Conservation (phyloP, 2,113 vertebrate genomes). For the Polyodon spathula region DNA sequence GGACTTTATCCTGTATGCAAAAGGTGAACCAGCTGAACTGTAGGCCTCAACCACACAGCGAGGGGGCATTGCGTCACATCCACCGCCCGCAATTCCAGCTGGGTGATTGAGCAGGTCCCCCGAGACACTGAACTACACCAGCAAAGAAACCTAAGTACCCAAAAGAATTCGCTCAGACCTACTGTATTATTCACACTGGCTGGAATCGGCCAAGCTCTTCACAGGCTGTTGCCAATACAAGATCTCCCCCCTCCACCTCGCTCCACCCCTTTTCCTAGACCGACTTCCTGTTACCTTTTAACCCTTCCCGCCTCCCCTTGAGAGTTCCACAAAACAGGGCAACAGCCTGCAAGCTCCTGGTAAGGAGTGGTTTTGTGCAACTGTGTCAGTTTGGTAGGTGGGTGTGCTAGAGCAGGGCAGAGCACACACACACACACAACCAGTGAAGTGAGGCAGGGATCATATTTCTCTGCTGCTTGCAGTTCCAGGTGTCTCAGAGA, state of each 20-base stretch:
- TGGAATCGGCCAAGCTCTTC: constrained; percentile 50
- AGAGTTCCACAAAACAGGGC: constrained; percentile 33
- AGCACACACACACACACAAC: constrained; percentile 14
- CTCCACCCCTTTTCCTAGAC: too few relatives aligned
- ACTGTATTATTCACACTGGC: constrained; percentile 54
- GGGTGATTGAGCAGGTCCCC: constrained; percentile 18
- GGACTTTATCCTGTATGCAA: constrained; percentile 13
- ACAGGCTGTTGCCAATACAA: constrained; percentile 27
- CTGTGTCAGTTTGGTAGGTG: too few relatives aligned
- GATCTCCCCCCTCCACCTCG: too few relatives aligned
- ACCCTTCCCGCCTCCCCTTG: constrained; percentile 40
- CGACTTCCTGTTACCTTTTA: constrained; percentile 67
- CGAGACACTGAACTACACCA: constrained; percentile 4
- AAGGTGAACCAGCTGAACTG: constrained; percentile 37
- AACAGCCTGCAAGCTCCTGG: constrained; percentile 29
- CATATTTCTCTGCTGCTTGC: too few relatives aligned
- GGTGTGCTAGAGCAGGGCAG: neutral
- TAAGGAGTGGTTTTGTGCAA: too few relatives aligned
- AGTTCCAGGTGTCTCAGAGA: constrained; percentile 31
- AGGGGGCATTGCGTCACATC: constrained; percentile 34
- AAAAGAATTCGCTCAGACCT: constrained; percentile 48
- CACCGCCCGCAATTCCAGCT: constrained; percentile 35
- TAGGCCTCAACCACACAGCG: constrained; percentile 22
- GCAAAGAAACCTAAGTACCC: neutral
- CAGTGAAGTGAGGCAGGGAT: too few relatives aligned